These are phyloP conservation scores for Campaea margaritaria DNA, from an alignment of 2,888 invertebrate species.

Conservation along the genomic window DNA sequence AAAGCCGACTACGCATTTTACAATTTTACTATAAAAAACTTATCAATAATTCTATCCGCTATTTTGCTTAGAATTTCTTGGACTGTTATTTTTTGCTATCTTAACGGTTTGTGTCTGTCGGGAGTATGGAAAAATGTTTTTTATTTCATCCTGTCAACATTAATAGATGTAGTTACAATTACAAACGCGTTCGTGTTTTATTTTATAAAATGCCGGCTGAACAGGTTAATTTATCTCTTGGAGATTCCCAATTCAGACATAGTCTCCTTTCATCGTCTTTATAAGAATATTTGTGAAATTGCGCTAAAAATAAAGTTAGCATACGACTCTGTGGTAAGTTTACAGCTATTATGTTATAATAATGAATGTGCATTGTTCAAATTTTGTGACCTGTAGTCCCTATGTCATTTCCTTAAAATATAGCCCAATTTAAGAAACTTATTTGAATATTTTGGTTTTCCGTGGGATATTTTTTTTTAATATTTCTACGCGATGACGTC, in stretches of 20 bases:
- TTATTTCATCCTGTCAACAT: not conserved
- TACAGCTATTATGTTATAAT: not conserved
- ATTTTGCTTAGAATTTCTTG: no score
- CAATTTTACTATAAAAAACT: not conserved
- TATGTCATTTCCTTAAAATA: no score
- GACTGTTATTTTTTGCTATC: no score
- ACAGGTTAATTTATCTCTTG: not conserved
- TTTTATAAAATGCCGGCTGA: conserved; percentile 3
- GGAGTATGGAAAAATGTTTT: not conserved
- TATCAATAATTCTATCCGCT: not conserved
- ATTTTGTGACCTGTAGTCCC: no score
- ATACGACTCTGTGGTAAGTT: conserved; percentile 8
- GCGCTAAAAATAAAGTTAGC: not conserved
- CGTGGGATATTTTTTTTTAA: no score
- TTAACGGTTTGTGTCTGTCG: not conserved
- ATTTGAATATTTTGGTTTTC: no score
- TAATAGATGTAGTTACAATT: not conserved
- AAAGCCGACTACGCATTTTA: not conserved
- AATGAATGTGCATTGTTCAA: no score
- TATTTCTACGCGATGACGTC: no score
- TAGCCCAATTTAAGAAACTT: no score
- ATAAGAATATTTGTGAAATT: conserved; percentile 4
- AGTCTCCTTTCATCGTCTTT: not conserved
- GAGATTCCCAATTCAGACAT: not conserved
- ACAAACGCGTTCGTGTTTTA: conserved; percentile 1